Evolutionary conservation across 2,113 vertebrate species (phyloP).

Genomic region (Limnothrissa miodon): DNA sequence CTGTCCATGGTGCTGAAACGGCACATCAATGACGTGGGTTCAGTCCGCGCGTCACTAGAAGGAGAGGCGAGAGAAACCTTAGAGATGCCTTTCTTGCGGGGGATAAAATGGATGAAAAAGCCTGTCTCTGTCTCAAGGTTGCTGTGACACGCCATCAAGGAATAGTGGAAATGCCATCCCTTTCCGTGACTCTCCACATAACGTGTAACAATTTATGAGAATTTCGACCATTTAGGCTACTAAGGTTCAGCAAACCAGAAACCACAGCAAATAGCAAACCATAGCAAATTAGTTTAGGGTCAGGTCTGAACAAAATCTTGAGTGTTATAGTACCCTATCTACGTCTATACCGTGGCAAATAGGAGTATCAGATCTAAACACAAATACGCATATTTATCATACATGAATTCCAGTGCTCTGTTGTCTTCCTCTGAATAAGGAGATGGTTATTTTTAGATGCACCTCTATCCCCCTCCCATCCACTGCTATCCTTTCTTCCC

Average conservation of each 20-base stretch:
- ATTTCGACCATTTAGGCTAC: background rate
- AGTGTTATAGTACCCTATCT: background rate
- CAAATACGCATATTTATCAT: background rate
- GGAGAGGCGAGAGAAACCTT: background rate
- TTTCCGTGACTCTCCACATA: background rate
- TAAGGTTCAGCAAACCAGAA: background rate
- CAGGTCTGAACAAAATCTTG: background rate
- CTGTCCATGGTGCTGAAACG: constrained; percentile 43
- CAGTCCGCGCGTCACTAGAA: constrained; percentile 3
- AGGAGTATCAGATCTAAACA: background rate
- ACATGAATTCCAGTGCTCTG: constrained; percentile 17
- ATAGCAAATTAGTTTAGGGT: background rate
- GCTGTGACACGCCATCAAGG: background rate
- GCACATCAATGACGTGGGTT: constrained; percentile 12
- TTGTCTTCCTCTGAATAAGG: constrained; percentile 32
- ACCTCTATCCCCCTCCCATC: constrained; percentile 20
- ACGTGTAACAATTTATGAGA: background rate
- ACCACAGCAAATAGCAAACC: background rate
- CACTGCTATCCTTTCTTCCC: constrained; percentile 39
- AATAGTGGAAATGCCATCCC: background rate
- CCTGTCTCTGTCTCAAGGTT: constrained; percentile 15
- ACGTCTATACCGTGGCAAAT: background rate
- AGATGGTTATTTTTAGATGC: constrained; percentile 66
- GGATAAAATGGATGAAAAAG: constrained; percentile 10
- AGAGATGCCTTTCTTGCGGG: constrained; percentile 1